Base-by-base conservation (phyloP, 2,888 invertebrate genomes). In the Apeira syringaria region DNA sequence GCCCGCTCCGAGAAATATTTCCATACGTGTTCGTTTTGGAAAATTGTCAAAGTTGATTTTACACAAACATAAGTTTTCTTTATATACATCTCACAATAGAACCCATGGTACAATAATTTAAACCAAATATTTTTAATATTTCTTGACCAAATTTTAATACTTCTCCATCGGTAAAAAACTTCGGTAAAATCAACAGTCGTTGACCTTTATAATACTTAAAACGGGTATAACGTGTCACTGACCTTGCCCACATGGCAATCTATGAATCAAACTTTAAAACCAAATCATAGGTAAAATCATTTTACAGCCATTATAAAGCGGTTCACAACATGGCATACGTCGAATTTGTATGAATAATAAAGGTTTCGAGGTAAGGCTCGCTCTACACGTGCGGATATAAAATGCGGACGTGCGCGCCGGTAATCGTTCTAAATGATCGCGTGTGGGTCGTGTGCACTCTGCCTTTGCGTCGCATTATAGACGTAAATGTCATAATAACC, bases 401-500 rank as follows among this genome's bases (percentile, higher is more conserved):
- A 52, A 43, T 42, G 46, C 39, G 38, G 44, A 48, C 51, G 48
- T 47, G 53, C 39, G 46, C 40, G 22, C 30, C 45, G 41, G 43
- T 53, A 56, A 53, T 56, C 50, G 32, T 12, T 11, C 17, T 38
- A 50, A 55, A 53, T 43, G 56, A 35, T 56, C 47, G 56, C 53
- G 50, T 56, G 56, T 10, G 29, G 30, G 20, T 12, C 35, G 12
- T 56, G 34, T 56, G 44, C 40, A 44, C 39, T 27, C 39, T 27
- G 29, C 44, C 44, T 34, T 53, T 53, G 50, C 36, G 34, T 37
- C 52, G 37, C 44, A 47, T 55, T 51, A 47, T 45, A 17, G 24
- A 45, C 11, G 41, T 6, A 38, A 35, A 39, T 43, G 37, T 47
- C 44, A 49, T 49, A 47, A 47, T 54, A 46, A 43, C 30, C 18